Evolutionary conservation across 2,113 vertebrate genomes (phyloP), one percentile per base, ranked within the genome.

Genomic region (Arizona elegans): DNA sequence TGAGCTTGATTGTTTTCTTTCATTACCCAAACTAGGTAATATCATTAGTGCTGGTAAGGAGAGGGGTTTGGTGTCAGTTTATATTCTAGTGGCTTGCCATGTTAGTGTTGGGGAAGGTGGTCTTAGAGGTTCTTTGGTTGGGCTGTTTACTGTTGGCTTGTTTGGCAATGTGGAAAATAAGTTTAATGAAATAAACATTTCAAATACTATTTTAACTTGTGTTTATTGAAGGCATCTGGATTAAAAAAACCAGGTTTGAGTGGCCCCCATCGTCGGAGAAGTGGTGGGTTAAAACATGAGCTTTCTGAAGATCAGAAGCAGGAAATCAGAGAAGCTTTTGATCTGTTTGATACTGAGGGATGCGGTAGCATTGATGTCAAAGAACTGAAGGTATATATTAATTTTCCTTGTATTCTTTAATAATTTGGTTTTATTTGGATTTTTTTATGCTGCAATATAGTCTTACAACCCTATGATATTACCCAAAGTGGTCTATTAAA

Each of bases 261-360:
- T n/a, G 56, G 96, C 58, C 93, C 94, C 56, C 98, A 97, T 29
- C 95, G 97, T 94, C 98, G 98, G 96, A 99, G 97, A 97, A 0
- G 1, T 33, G 90, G 96, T 5, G 95, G 94, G 89, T 91, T 96
- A 91, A 99, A 98, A 96, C 93, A 97, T 10, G 99, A 99, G 43
- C 94, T 99, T 92, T 98, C 98, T 1, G 99, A 99, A 95, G 98
- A 98, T 65, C 98, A 99, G 94, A 99, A 98, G 94, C 98, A 99
- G 95, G 99, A 99, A 96, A 98, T 99, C 91, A 98, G 98, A 96
- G 99, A 99, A 95, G 99, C 98, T 9, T 99, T 99, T 93, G 99
- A 99, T 93, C 97, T 99, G 89, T 99, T 99, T 75, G 98, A 99
- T 94, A 97, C 98, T 0, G 98, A 99, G 93, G 98, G 98, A 15